Percentiles rank a stretch among this genome's conserved stretches.
phyloP scores from a whole-genome alignment of 2,113 vertebrate genomes.

The Lagopus muta region DNA sequence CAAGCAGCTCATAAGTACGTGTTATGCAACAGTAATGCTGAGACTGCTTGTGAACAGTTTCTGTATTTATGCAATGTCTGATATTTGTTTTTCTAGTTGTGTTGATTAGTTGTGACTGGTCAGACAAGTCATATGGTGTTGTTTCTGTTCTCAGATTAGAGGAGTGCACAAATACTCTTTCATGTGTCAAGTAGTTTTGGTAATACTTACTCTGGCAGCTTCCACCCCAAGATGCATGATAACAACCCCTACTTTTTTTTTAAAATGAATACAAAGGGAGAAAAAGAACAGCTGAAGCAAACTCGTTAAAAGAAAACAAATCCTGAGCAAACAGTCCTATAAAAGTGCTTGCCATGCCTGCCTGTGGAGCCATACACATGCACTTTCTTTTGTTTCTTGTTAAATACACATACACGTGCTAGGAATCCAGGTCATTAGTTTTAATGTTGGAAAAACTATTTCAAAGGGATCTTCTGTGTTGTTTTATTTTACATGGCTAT shows the following conservation, averaged over 20 bases:
- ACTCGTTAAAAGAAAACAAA: conserved; percentile 9
- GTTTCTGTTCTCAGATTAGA: conserved; percentile 54
- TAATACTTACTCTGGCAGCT: conserved; percentile 42
- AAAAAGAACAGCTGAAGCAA: background rate
- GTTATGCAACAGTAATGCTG: background rate
- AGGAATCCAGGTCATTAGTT: background rate
- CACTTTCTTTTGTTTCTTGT: background rate
- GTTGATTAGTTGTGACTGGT: conserved; percentile 68
- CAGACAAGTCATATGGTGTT: conserved; percentile 65
- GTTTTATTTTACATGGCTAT: background rate
- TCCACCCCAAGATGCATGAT: background rate
- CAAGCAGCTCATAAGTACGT: background rate
- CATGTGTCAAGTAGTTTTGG: conserved; percentile 42
- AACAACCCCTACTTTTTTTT: background rate
- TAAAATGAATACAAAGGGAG: conserved; percentile 4
- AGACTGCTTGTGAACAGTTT: conserved; percentile 39
- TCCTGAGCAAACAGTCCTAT: conserved; percentile 1
- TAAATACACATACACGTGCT: background rate
- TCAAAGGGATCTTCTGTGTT: background rate
- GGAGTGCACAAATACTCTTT: conserved; percentile 10
- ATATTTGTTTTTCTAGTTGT: conserved; percentile 64
- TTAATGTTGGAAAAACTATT: conserved; percentile 1
- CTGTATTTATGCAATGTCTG: conserved; percentile 50
- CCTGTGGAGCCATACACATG: background rate
- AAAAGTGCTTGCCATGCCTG: conserved; percentile 2